Evolutionary conservation across 2,888 invertebrate genomes (phyloP), one percentile per base, ranked within the genome.

Genomic region (Leucoptera coffeella): DNA sequence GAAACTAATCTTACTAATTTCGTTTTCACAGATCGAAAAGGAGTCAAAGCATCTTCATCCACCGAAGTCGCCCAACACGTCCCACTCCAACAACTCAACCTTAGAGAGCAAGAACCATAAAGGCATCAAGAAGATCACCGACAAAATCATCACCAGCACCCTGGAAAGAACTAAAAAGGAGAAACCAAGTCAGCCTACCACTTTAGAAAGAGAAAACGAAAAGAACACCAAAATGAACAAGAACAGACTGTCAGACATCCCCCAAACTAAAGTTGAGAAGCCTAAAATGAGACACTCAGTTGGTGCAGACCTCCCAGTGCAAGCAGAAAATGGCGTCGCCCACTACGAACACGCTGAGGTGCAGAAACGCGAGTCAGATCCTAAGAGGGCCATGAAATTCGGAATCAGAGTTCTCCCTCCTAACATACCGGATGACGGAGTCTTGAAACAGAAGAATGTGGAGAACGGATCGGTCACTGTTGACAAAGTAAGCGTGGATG

Each of bases 401-500:
- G 83, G 82, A 1, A 77, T 82, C 27, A 67, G 79, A 41, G 82
- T 83, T 1, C 48, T 83, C 4, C 79, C 79, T 9, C 73, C 73
- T 4, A 73, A 71, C 31, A 55, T 73, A 17, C 72, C 72, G 15
- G 69, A 73, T 40, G 73, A 73, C 35, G 73, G 71, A 14, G 58
- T 72, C 1, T 38, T 72, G 10, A 69, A 57, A 37, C 61, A 65
- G 28, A 69, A 65, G 31, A 57, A 40, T 27, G 42, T 64, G 6
- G 67, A 72, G 42, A 65, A 67, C 27, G 71, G 69, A 42, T 39
- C 56, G 4, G 26, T 51, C 3, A 14, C 11, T 14, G 13, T 30
- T 7, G 30, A 30, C 2, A 30, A 27, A 20, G 8, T 4, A 17
- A 6, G 31, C 15, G 31, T 33, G 12, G 71, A 69, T 37, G 67